Percentiles rank a stretch among this genome's conserved stretches.
Evolutionary conservation across 2,797 vertebrate species (phyloP).

Genomic region (Squalus acanthias): DNA sequence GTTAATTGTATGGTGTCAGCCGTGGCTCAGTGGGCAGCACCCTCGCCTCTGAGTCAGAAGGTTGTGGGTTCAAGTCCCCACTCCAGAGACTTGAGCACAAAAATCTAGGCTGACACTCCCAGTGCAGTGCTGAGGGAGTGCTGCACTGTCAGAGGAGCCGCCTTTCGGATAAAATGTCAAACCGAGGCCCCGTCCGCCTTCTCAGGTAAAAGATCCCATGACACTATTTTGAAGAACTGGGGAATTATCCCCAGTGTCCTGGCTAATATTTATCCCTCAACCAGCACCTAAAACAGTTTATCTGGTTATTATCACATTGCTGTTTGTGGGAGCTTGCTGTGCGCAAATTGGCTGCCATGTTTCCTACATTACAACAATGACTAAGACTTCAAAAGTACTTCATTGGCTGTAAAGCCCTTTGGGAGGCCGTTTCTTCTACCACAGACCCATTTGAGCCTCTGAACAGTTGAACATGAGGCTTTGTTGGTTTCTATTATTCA

Average conservation of each 20-base stretch:
- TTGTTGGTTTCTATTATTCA: neutral
- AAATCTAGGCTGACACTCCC: too few species aligned
- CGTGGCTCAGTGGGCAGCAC: neutral
- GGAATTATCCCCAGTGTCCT: neutral
- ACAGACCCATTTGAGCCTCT: neutral
- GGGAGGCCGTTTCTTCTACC: neutral
- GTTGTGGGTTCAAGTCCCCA: neutral
- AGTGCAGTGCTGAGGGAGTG: neutral
- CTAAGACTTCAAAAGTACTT: neutral
- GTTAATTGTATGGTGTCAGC: neutral
- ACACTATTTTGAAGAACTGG: neutral
- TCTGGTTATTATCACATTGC: neutral
- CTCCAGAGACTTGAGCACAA: too few species aligned
- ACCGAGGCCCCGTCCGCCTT: neutral
- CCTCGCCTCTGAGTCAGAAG: neutral
- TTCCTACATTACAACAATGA: neutral
- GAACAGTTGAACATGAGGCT: neutral
- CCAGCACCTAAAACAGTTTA: neutral
- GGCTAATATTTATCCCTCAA: neutral
- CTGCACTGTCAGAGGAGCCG: neutral
- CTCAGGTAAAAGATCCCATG: neutral
- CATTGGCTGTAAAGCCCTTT: neutral
- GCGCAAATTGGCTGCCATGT: neutral
- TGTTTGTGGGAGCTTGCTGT: neutral
- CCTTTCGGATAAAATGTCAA: neutral